Evolutionary conservation across 1,140 invertebrate genomes (phyloP), one percentile per base, ranked within the genome.

Genomic region (Nylanderia fulva): DNA sequence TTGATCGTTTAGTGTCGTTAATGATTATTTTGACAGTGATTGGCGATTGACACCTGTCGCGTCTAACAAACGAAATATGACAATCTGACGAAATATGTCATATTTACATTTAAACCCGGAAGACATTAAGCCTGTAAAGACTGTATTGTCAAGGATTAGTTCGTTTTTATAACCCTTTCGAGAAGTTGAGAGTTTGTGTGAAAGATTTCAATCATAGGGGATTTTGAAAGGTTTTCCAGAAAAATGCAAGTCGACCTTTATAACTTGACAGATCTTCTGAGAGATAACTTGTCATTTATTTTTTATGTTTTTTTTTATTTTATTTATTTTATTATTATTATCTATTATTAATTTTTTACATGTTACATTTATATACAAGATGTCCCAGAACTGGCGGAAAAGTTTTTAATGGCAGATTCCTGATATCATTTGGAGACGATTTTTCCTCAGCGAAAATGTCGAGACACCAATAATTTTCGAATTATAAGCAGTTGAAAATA

Each of bases 11-110:
- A 77, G 86, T 85, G 85, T 18, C 85, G 61, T 90, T 80, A 93
- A 93, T 91, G 86, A 93, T 69, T 94, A 88, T 94, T 94, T 93
- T 94, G 93, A 93, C 92, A 93, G 89, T 86, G 85, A 88, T 86
- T 85, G 64, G 71, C 63, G 79, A 36, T 72, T 56, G 60, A 74
- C 27, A 36, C 29, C n/a, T n/a, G n/a, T n/a, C n/a, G n/a, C n/a
- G n/a, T n/a, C n/a, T n/a, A n/a, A n/a, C n/a, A n/a, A n/a, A n/a
- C n/a, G n/a, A n/a, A n/a, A n/a, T n/a, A n/a, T n/a, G n/a, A n/a
- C n/a, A n/a, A n/a, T n/a, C n/a, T n/a, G n/a, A n/a, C n/a, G n/a
- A n/a, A n/a, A n/a, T n/a, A n/a, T n/a, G n/a, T n/a, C n/a, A n/a
- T n/a, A 93, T 94, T 94, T 94, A 93, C 91, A 93, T 84, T 92